Evolutionary conservation across 2,113 vertebrate species (phyloP), one percentile per base, ranked within the genome.

Genomic region (Fulmarus glacialis): DNA sequence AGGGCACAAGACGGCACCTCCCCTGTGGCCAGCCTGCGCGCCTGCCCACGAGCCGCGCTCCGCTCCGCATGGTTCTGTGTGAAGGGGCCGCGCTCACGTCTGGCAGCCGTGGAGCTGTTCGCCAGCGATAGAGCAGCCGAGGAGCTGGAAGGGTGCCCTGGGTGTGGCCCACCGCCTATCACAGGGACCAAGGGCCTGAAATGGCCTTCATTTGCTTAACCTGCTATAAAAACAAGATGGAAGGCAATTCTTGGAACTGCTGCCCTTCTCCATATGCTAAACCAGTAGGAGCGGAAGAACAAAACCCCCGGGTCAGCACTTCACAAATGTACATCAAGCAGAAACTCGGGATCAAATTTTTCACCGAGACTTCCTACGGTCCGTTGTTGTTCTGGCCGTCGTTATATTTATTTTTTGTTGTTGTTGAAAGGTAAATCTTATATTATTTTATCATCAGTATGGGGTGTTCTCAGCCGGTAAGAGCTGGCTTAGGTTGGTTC

Each of bases 41-140:
- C 59, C 53, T 0, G 5, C 55, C 26, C n/a, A 55, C 0, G 0
- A 77, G 58, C n/a, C 1, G 0, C 0, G 0, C 21, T 47, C 53
- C 0, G 0, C 29, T 29, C 8, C 0, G 0, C n/a, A 11, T 15
- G 32, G 4, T 47, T 24, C 13, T 0, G 0, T 1, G 21, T 15
- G 43, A 7, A 32, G 82, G 38, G 62, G 21, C 66, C 16, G 6
- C 1, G 4, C 52, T 63, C 29, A 7, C 5, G 0, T 23, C 12
- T 0, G 24, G 64, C 38, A 36, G 66, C 73, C 11, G 17, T 12
- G 21, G 64, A 38, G 82, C 93, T 96, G 93, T 72, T 71, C 47
- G 73, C 36, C 1, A 0, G 32, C 0, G 95, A 96, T 95, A 96
- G 64, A 67, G 70, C 7, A 0, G 30, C 55, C 1, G 5, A 8